Conservation (phyloP, 2,797 vertebrate species). For the Pipistrellus kuhlii region DNA sequence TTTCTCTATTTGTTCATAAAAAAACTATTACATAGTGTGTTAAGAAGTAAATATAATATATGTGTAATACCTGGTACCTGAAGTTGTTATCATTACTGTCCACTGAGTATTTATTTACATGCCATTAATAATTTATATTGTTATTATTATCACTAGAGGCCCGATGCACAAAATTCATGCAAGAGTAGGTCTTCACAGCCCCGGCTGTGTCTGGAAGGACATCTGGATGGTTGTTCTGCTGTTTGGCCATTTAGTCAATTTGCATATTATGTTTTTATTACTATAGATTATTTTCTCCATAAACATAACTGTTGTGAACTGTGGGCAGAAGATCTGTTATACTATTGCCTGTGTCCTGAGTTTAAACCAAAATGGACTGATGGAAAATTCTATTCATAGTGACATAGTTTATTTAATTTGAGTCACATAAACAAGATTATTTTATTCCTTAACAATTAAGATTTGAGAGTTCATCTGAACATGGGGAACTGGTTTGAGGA, state of each 20-base stretch:
- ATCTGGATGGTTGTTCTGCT: too few relatives aligned
- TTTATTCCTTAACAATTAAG: conserved; percentile 15
- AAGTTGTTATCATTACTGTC: neutral
- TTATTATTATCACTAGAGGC: neutral
- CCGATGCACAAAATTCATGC: too few relatives aligned
- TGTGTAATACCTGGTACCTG: neutral
- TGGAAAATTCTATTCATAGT: neutral
- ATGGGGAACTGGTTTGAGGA: neutral
- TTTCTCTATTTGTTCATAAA: neutral
- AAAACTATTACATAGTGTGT: neutral
- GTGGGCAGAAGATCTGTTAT: neutral
- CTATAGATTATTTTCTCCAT: neutral
- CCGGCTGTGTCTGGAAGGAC: too few relatives aligned
- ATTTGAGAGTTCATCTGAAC: neutral
- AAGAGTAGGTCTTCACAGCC: too few relatives aligned
- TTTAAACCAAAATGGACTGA: neutral
- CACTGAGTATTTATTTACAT: neutral
- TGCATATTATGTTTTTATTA: too few relatives aligned
- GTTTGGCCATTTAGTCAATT: too few relatives aligned
- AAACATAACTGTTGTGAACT: neutral
- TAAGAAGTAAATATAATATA: conserved; percentile 21
- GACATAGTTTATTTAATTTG: neutral
- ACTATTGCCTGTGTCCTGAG: neutral
- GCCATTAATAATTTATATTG: neutral
- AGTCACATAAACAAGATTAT: neutral